phyloP scores from a whole-genome alignment of 1,140 invertebrate genomes.

The Achroia grisella region DNA sequence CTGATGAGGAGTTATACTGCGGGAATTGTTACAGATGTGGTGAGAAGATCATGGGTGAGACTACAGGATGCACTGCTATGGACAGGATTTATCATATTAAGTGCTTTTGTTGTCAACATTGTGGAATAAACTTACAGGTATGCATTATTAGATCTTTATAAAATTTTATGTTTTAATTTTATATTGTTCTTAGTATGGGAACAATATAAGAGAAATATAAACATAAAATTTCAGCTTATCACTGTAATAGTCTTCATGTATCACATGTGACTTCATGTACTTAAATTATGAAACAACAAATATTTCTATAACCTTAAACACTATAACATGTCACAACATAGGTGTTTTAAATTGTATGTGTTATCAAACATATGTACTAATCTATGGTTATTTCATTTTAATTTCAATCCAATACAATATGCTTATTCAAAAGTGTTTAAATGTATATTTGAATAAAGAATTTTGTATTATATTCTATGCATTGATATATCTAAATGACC shows the following conservation, averaged over 20 bases:
- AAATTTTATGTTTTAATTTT: not conserved
- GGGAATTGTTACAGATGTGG: constrained; percentile 93
- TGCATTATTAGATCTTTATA: constrained; percentile 3
- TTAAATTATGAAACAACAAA: not conserved
- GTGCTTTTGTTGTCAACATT: constrained; percentile 95
- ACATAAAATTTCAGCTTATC: not conserved
- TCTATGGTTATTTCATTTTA: too few species aligned
- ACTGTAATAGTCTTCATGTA: too few species aligned
- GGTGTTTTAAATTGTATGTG: not conserved
- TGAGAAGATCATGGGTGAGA: constrained; percentile 94
- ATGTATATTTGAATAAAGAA: too few species aligned
- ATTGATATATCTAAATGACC: too few species aligned
- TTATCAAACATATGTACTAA: not conserved
- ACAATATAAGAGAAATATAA: not conserved
- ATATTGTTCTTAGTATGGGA: too few species aligned
- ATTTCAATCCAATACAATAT: too few species aligned
- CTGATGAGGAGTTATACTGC: constrained; percentile 81
- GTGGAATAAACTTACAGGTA: constrained; percentile 85
- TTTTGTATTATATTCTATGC: too few species aligned
- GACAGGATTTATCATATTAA: constrained; percentile 96
- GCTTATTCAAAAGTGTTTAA: too few species aligned
- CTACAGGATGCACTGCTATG: constrained; percentile 97
- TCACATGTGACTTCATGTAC: too few species aligned
- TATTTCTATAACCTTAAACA: not conserved
- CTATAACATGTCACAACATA: not conserved